Conservation (phyloP, 2,888 invertebrate genomes). For the Caenorhabditis sp. region DNA sequence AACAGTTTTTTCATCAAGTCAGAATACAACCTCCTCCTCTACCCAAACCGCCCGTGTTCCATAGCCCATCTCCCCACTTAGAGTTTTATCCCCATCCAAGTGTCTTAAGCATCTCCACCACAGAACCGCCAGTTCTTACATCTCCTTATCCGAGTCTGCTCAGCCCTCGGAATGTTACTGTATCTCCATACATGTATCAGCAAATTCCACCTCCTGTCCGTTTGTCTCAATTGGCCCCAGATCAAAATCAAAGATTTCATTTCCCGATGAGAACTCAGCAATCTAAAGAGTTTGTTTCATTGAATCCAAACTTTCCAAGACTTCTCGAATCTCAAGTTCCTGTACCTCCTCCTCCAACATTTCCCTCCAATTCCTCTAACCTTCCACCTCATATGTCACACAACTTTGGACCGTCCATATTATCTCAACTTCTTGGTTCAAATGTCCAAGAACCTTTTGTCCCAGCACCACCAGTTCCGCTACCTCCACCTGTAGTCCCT, state of each 20-base stretch:
- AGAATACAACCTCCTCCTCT: constrained; percentile 39
- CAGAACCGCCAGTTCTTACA: constrained; percentile 5
- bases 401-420: constrained; percentile 27
- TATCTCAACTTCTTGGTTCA: constrained; percentile 39
- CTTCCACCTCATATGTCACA: constrained; percentile 45
- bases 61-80: neutral
- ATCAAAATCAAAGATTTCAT: constrained; percentile 26
- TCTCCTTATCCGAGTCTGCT: constrained; percentile 13
- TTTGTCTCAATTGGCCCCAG: constrained; percentile 18
- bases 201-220: constrained; percentile 33
- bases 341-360: constrained; percentile 9
- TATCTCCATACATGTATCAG: constrained; percentile 18
- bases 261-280: constrained; percentile 5
- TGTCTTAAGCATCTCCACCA: neutral
- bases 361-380: constrained; percentile 40
- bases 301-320: constrained; percentile 52
- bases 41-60: constrained; percentile 15
- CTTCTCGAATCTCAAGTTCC: constrained; percentile 44
- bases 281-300: constrained; percentile 3
- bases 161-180: constrained; percentile 9
- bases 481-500: neutral
- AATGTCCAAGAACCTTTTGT: constrained; percentile 26
- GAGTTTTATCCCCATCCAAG: constrained; percentile 6
- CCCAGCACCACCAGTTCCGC: neutral
- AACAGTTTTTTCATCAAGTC: constrained; percentile 49